Percentiles rank a stretch among this genome's conserved stretches.
These are phyloP conservation scores for Gambusia yucatana DNA, from an alignment of 2,797 vertebrate genomes.

Conservation along the genomic window DNA sequence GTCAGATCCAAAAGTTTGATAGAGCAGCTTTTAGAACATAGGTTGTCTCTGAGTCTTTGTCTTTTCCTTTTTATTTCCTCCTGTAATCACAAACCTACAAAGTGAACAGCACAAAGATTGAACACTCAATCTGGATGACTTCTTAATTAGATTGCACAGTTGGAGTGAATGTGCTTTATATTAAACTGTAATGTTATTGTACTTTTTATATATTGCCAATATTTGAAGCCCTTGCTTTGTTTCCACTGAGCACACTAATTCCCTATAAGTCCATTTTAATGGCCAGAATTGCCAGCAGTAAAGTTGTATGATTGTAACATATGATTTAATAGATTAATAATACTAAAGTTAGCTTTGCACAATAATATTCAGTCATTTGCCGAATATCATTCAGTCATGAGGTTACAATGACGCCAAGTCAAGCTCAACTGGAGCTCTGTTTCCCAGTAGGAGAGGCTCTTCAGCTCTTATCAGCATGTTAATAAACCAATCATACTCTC, in stretches of 20 bases:
- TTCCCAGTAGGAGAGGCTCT: slow-evolving; percentile 40
- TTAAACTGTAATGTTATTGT: neutral
- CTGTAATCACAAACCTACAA: neutral
- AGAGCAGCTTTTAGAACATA: neutral
- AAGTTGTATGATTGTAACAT: neutral
- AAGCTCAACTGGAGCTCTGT: slow-evolving; percentile 23
- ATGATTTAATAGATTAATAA: neutral
- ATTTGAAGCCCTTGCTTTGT: neutral
- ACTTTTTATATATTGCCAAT: neutral
- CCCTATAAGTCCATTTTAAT: neutral
- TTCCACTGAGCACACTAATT: neutral
- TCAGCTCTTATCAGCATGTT: slow-evolving; percentile 60
- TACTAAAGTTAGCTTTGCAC: slow-evolving; percentile 5
- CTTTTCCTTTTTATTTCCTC: neutral
- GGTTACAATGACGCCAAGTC: slow-evolving; percentile 23
- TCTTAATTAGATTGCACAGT: neutral
- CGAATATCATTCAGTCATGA: slow-evolving; percentile 26
- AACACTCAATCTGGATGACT: neutral
- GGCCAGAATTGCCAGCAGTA: neutral
- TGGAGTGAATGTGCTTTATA: neutral
- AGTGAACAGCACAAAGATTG: neutral
- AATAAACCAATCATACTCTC: slow-evolving; percentile 70
- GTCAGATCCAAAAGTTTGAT: neutral
- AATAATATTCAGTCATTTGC: neutral
- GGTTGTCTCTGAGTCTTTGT: neutral